These are phyloP conservation scores for Scrobipalpa atriplicella DNA, from an alignment of 2,888 invertebrate genomes.

Conservation along the genomic window DNA sequence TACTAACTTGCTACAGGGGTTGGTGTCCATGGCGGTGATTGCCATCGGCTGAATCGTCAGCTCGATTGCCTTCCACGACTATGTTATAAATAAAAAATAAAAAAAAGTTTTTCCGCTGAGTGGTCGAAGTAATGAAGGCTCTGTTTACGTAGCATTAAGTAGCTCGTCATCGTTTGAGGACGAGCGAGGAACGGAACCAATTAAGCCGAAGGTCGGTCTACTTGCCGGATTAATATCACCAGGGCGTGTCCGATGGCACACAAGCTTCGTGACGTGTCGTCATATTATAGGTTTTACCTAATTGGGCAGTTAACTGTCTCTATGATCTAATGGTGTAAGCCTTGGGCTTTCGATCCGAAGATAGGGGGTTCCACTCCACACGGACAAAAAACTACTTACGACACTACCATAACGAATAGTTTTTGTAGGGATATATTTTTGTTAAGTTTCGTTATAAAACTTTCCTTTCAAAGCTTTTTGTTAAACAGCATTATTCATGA, in stretches of 20 bases:
- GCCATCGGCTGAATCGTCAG: too few species aligned
- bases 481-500: conserved; percentile 31
- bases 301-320: background rate
- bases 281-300: background rate
- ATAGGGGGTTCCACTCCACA: too few species aligned
- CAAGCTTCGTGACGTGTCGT: background rate
- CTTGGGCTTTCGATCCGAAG: too few species aligned
- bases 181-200: conserved; percentile 61
- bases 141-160: conserved; percentile 52
- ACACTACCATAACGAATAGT: too few species aligned
- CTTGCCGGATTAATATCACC: conserved; percentile 69
- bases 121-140: conserved; percentile 46
- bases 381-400: too few species aligned
- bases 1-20: too few species aligned
- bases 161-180: conserved; percentile 47
- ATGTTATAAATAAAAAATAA: too few species aligned
- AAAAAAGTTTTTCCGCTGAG: conserved; percentile 5
- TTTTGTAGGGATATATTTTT: background rate
- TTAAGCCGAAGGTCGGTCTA: conserved; percentile 71
- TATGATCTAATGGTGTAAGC: background rate
- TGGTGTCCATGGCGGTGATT: too few species aligned
- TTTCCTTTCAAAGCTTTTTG: background rate
- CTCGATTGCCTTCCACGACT: too few species aligned
- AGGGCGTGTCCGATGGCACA: conserved; percentile 43
- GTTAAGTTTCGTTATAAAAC: background rate